phyloP scores from a whole-genome alignment of 2,113 vertebrate genomes.

The Colistium nudipinnis region DNA sequence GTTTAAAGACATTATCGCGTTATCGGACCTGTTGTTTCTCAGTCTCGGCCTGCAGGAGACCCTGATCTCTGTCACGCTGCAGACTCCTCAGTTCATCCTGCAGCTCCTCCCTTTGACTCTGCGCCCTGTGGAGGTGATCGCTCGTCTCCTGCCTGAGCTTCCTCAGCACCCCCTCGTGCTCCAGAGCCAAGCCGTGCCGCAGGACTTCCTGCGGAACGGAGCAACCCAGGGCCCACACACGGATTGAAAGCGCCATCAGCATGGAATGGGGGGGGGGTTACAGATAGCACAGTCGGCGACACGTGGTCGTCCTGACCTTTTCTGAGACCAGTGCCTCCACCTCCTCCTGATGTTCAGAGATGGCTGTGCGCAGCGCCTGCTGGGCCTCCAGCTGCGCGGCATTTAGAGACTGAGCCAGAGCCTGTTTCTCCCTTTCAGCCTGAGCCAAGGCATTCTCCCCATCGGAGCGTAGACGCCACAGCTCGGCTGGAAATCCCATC shows the following conservation, averaged over 20 bases:
- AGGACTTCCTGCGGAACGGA: conserved; percentile 79
- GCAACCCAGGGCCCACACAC: background rate
- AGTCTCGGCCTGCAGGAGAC: conserved; percentile 86
- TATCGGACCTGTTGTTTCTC: conserved; percentile 92
- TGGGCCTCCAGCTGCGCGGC: conserved; percentile 83
- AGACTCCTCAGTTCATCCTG: conserved; percentile 77
- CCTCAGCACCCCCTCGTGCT: conserved; percentile 77
- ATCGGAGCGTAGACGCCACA: conserved; percentile 78
- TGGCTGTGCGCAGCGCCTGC: conserved; percentile 79
- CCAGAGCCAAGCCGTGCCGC: conserved; percentile 81
- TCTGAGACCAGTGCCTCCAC: conserved; percentile 82
- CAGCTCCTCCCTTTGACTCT: conserved; percentile 86
- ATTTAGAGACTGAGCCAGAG: conserved; percentile 76
- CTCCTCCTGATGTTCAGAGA: conserved; percentile 84
- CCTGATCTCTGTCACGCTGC: conserved; percentile 85
- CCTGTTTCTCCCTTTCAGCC: conserved; percentile 82
- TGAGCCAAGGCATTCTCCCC: conserved; percentile 69
- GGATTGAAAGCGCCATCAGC: background rate
- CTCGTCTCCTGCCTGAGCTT: conserved; percentile 83
- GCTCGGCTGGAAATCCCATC: conserved; percentile 79
- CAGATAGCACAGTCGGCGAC: background rate
- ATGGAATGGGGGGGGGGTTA: background rate
- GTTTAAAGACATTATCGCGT: too few species aligned
- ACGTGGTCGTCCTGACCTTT: conserved; percentile 79
- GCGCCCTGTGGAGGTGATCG: conserved; percentile 79